A percentile compares a stretch with the other conserved stretches of the same genome.
These are phyloP conservation scores for Suricata suricatta DNA, from an alignment of 2,113 vertebrate species.

Conservation along the genomic window DNA sequence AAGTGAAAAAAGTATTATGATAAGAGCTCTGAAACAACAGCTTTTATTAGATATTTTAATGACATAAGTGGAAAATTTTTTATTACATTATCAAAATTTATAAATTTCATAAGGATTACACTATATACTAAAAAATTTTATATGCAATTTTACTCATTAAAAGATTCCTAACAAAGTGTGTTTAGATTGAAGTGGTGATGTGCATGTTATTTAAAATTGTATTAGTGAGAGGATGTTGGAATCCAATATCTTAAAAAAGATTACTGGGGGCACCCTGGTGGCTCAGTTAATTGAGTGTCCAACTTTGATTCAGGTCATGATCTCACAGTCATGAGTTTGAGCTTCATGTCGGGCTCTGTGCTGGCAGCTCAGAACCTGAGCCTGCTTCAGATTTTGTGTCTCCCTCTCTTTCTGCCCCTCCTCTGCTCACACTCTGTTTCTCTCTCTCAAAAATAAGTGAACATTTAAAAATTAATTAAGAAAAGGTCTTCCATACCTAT, in stretches of 20 bases:
- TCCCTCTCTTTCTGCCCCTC: too few species aligned
- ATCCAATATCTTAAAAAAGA: not conserved
- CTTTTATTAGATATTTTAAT: not conserved
- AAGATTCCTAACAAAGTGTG: not conserved
- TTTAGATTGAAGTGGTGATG: not conserved
- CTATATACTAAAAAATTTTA: not conserved
- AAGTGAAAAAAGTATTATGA: not conserved
- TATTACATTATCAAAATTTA: not conserved
- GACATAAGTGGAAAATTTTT: not conserved
- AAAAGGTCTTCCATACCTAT: not conserved
- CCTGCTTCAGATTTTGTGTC: too few species aligned
- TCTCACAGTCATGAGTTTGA: too few species aligned
- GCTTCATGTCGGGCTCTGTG: too few species aligned
- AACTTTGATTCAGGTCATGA: too few species aligned
- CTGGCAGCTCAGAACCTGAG: too few species aligned
- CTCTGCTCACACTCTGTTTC: too few species aligned
- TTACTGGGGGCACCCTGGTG: not conserved
- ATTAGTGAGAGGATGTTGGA: not conserved
- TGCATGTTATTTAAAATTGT: not conserved
- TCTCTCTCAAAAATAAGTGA: too few species aligned
- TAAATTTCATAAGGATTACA: not conserved
- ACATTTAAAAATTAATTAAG: too few species aligned
- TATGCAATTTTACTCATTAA: not conserved
- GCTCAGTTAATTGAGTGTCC: too few species aligned
- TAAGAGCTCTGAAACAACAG: not conserved